These are phyloP conservation scores for Urocyon cinereoargenteus DNA, from an alignment of 2,797 vertebrate species.

Conservation along the genomic window DNA sequence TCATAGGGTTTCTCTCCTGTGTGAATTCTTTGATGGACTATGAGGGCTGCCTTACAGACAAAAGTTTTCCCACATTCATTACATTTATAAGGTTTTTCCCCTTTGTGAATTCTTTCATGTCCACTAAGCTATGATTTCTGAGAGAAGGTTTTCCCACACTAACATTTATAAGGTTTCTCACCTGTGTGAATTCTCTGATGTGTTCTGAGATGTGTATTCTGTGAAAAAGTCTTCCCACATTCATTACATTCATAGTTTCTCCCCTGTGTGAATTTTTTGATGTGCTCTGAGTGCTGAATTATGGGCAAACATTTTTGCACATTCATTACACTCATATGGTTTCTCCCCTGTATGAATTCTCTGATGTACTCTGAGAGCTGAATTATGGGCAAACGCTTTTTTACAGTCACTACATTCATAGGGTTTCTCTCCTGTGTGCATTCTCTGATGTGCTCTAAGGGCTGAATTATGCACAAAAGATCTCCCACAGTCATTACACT, in stretches of 20 bases:
- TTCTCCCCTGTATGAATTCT: conserved; percentile 16
- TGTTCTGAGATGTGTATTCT: conserved; percentile 26
- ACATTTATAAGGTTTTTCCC: conserved; percentile 60
- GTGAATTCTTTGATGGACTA: conserved; percentile 63
- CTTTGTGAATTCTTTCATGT: conserved; percentile 58
- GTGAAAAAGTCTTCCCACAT: conserved; percentile 64
- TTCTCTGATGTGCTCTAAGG: conserved; percentile 18
- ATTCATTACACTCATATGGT: not conserved
- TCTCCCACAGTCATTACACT: not conserved
- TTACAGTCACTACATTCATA: conserved; percentile 49
- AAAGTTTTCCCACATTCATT: conserved; percentile 62
- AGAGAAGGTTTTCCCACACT: conserved; percentile 63
- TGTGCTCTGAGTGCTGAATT: conserved; percentile 9
- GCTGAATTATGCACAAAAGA: not conserved
- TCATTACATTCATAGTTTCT: conserved; percentile 57
- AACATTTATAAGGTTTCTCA: conserved; percentile 60
- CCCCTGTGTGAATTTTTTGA: not conserved
- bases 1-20: conserved; percentile 65
- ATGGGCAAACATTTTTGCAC: not conserved
- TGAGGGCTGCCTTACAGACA: conserved; percentile 39
- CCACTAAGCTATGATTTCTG: conserved; percentile 45
- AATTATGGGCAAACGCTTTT: conserved; percentile 22
- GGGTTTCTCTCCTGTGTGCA: conserved; percentile 40
- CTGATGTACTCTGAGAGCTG: conserved; percentile 17
- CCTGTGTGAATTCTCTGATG: conserved; percentile 56